phyloP scores from a whole-genome alignment of 2,113 vertebrate genomes.

The Oncorhynchus tshawytscha region DNA sequence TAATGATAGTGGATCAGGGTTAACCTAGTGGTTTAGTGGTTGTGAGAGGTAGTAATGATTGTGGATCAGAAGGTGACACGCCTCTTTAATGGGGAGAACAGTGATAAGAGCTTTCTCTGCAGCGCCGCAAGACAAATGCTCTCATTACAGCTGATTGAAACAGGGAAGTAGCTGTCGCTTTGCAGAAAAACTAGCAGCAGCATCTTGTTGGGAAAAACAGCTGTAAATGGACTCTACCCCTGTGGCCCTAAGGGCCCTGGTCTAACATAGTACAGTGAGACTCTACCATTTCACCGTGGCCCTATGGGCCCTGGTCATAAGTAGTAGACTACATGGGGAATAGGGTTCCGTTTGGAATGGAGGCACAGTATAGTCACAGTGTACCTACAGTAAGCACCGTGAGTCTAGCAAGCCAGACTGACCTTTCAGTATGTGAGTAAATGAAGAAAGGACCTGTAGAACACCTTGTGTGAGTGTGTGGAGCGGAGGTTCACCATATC shows the following conservation, averaged over 20 bases:
- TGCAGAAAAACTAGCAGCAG: slow-evolving; percentile 25
- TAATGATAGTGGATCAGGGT: slow-evolving; percentile 39
- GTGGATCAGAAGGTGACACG: slow-evolving; percentile 39
- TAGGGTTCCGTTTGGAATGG: too few relatives aligned
- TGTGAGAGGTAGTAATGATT: slow-evolving; percentile 58
- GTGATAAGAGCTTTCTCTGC: slow-evolving; percentile 57
- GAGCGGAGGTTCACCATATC: too few relatives aligned
- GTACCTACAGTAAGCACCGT: too few relatives aligned
- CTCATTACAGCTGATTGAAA: slow-evolving; percentile 64
- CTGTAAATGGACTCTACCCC: background rate
- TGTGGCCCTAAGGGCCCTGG: too few relatives aligned
- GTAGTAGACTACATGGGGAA: background rate
- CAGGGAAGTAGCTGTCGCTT: slow-evolving; percentile 32
- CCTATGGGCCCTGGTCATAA: too few relatives aligned
- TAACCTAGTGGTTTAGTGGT: slow-evolving; percentile 33
- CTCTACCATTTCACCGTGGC: background rate
- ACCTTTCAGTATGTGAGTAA: background rate
- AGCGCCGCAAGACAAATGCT: slow-evolving; percentile 60
- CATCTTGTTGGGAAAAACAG: slow-evolving; percentile 14
- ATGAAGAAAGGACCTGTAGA: slow-evolving; percentile 1
- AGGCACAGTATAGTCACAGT: too few relatives aligned
- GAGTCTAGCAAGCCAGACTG: too few relatives aligned
- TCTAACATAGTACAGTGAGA: background rate
- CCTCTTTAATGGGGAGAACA: slow-evolving; percentile 52
- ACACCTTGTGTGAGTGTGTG: background rate